Evolutionary conservation across 2,888 invertebrate genomes (phyloP).

Genomic region (Serripes groenlandicus): DNA sequence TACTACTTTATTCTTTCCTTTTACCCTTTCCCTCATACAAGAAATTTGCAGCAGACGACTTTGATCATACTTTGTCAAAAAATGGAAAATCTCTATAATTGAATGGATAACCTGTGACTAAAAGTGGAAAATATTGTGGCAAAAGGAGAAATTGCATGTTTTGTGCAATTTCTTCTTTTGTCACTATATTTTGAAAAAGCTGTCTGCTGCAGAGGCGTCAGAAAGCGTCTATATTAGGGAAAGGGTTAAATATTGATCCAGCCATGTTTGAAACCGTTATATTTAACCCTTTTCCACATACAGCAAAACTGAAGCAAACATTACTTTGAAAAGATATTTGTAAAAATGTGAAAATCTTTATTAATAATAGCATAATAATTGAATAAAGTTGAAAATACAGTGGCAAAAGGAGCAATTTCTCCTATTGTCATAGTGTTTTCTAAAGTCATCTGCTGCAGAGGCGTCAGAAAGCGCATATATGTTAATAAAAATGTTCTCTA

Average conservation of each 20-base stretch:
- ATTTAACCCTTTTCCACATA: neutral
- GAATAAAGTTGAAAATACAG: neutral
- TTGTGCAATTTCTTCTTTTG: neutral
- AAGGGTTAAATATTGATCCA: neutral
- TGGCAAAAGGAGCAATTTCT: neutral
- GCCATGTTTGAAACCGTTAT: neutral
- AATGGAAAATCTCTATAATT: no score
- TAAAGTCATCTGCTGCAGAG: neutral
- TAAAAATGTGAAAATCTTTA: no score
- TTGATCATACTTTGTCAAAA: no score
- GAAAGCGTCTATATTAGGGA: neutral
- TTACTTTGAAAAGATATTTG: neutral
- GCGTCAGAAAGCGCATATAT: no score
- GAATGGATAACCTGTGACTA: no score
- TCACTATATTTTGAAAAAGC: neutral
- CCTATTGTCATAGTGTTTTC: neutral
- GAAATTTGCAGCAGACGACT: no score
- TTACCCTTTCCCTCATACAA: no score
- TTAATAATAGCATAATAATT: neutral
- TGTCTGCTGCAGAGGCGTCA: neutral
- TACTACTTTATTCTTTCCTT: no score
- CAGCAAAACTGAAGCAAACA: neutral
- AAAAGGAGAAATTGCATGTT: neutral
- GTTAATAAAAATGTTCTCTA: no score
- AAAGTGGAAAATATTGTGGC: neutral